Evolutionary conservation across 2,888 invertebrate genomes (phyloP), one percentile per base, ranked within the genome.

Genomic region (Teinopalpus imperialis): DNA sequence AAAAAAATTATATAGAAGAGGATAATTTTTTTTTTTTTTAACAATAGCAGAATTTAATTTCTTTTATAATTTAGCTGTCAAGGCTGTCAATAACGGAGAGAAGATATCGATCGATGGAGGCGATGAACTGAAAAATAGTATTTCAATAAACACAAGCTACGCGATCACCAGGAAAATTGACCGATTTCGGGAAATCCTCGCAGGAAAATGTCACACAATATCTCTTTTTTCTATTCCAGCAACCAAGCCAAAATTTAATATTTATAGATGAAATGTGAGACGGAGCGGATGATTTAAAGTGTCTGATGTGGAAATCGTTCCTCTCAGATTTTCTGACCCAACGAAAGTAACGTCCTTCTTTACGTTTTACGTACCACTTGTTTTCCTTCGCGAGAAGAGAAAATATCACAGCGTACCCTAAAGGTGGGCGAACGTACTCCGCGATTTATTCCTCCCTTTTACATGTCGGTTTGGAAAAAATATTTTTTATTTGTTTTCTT

Each of bases 231-330:
- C 78, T 79, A 75, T 77, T 69, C 71, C 69, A 66, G 67, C 70
- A 74, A 73, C 79, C 76, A 69, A 76, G 76, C 74, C 76, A 76
- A 81, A 79, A 81, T 86, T 87, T 87, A 86, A 86, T 86, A 87
- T 87, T 87, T 87, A 88, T 86, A 80, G 86, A 81, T 81, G 83
- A 85, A 86, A 83, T 83, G 83, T 88, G 81, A 85, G 76, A 77
- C 85, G 75, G 69, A 77, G 85, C 85, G 81, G 63, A 85, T 86
- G 87, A 88, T 87, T 86, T 86, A 83, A 85, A 86, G 78, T 82
- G 80, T 80, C 80, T 81, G 81, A 87, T 80, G 87, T 85, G 82
- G 78, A 85, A 87, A 86, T 82, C 73, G 81, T 79, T 81, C 68
- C 70, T 80, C 79, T 77, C 79, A 82, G 82, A 85, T 86, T 86